phyloP scores from a whole-genome alignment of 2,888 invertebrate species.

The Brachyptera putata region DNA sequence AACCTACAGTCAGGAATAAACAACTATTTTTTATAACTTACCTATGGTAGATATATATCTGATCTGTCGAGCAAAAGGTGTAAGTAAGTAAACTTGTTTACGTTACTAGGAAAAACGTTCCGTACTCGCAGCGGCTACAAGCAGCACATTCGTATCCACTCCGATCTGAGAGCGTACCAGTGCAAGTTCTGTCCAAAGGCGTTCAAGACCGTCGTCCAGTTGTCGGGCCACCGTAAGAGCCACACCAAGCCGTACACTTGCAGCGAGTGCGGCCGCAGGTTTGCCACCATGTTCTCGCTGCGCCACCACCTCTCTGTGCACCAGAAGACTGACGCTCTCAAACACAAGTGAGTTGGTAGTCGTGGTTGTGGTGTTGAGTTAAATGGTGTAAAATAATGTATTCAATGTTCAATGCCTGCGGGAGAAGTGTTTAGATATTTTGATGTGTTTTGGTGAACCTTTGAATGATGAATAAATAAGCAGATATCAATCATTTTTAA shows the following conservation, averaged over 20 bases:
- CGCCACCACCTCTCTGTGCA: constrained; percentile 58
- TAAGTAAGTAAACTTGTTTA: too few species aligned
- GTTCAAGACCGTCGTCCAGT: constrained; percentile 74
- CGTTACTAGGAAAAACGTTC: constrained; percentile 50
- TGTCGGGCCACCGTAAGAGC: constrained; percentile 75
- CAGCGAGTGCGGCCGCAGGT: constrained; percentile 70
- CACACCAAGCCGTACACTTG: constrained; percentile 78
- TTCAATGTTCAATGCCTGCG: too few species aligned
- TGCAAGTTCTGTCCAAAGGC: constrained; percentile 74
- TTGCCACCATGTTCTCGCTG: constrained; percentile 72
- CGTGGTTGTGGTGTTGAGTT: constrained; percentile 69
- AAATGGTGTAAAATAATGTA: too few species aligned
- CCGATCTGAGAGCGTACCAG: constrained; percentile 68
- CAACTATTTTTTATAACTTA: too few species aligned
- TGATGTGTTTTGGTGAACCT: too few species aligned
- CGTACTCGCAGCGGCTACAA: constrained; percentile 77
- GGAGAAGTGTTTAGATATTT: too few species aligned
- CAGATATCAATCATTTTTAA: too few species aligned
- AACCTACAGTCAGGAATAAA: too few species aligned
- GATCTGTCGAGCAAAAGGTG: too few species aligned
- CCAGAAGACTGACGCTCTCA: background rate
- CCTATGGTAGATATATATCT: too few species aligned
- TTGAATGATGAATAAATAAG: too few species aligned
- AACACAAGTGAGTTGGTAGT: constrained; percentile 47
- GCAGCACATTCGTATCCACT: constrained; percentile 71